Evolutionary conservation across 2,797 vertebrate genomes (phyloP), one percentile per base, ranked within the genome.

Genomic region (Semaprochilodus insignis): DNA sequence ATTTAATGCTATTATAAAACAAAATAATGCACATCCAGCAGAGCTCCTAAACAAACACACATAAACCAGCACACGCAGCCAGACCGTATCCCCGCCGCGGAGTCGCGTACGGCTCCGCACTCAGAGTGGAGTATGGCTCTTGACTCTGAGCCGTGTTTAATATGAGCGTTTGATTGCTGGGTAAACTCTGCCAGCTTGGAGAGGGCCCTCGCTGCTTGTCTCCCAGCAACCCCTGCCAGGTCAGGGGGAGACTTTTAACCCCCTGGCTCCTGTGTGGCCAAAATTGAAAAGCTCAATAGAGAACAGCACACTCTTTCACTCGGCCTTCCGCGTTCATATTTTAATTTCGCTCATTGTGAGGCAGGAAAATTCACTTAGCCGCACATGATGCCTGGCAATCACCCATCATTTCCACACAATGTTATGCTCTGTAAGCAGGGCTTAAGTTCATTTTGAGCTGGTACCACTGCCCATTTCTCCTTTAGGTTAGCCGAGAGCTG

Each of bases 231-330:
- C 79, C 78, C 65, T 84, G 83, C 83, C 66, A 75, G 87, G 83
- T 81, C 82, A 86, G 84, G 83, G 83, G 80, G 82, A 85, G 83
- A 82, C 88, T 87, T 88, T 88, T 87, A 89, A 86, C 81, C 85
- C 86, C 52, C 63, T 81, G 76, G 67, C 85, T 88, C 85, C 85
- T 86, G 80, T 85, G 85, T 86, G 87, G 86, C 82, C 81, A n/a
- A 21, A 74, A 84, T 70, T 85, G 74, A 88, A 86, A 87, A 67
- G 74, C 81, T 76, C 74, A 77, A 84, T 86, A 74, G 83, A 85
- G 85, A 78, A 78, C 75, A 67, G 66, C 81, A 83, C 80, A 65
- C 81, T 85, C 82, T 77, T 88, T 87, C 80, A 84, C 71, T 74
- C 69, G 27, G 77, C 79, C 76, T 66, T 69, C 74, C 63, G 76